Conservation (phyloP, 1,140 invertebrate species). For the Neuroterus valhalla region DNA sequence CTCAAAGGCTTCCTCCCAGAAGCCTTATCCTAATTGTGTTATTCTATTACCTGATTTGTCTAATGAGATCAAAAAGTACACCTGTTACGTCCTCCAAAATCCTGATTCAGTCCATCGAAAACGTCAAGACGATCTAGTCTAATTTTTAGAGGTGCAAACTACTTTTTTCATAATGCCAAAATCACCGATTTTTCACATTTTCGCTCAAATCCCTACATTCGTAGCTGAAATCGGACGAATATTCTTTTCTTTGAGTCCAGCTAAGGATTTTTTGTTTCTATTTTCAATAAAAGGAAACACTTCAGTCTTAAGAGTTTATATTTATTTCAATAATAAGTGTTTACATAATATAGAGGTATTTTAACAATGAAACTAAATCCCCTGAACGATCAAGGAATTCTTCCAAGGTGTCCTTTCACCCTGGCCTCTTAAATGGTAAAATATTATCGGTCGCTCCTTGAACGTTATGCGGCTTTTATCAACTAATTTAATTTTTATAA, state of each 20-base stretch:
- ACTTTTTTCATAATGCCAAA: too few relatives aligned
- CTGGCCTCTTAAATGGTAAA: conserved; percentile 37
- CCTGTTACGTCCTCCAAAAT: not conserved
- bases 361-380: conserved; percentile 67
- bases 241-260: not conserved
- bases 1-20: conserved; percentile 68
- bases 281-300: conserved; percentile 35
- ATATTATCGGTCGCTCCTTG: conserved; percentile 42
- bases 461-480: conserved; percentile 33
- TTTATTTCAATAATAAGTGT: conserved; percentile 73
- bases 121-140: not conserved
- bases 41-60: conserved; percentile 63
- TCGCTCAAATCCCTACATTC: too few relatives aligned
- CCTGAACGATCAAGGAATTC: conserved; percentile 57
- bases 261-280: not conserved
- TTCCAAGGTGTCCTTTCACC: conserved; percentile 48
- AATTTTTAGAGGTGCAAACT: not conserved
- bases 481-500: conserved; percentile 15
- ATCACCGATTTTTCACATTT: too few relatives aligned
- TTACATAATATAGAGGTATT: conserved; percentile 73
- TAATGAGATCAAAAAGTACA: conserved; percentile 56
- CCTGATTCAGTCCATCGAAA: conserved; percentile 9
- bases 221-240: too few relatives aligned
- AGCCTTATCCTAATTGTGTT: conserved; percentile 69
- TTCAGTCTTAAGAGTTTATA: conserved; percentile 71